phyloP scores from a whole-genome alignment of 2,797 vertebrate genomes.

The Dallia pectoralis region DNA sequence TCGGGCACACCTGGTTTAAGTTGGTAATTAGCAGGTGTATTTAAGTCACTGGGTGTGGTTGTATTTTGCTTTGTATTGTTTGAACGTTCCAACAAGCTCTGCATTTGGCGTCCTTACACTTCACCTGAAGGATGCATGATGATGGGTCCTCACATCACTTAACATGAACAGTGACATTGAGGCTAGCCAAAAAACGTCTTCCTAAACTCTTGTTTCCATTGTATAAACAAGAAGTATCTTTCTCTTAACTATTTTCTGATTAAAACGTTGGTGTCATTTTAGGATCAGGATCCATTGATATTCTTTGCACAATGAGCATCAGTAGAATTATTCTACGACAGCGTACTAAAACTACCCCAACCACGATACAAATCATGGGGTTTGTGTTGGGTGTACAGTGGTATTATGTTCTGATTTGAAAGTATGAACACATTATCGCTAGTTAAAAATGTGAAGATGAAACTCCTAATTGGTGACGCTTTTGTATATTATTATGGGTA shows the following conservation, averaged over 20 bases:
- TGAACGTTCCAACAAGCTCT: too few species aligned
- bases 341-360: slow-evolving; percentile 48
- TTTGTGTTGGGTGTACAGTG: too few species aligned
- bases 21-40: too few species aligned
- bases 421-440: not conserved
- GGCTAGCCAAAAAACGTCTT: slow-evolving; percentile 40
- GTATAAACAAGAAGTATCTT: not conserved
- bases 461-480: too few species aligned
- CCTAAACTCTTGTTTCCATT: slow-evolving; percentile 28
- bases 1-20: too few species aligned
- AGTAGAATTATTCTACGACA: slow-evolving; percentile 44
- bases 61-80: too few species aligned
- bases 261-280: too few species aligned
- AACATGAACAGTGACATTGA: slow-evolving; percentile 46
- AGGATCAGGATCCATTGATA: slow-evolving; percentile 57
- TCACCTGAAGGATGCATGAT: too few species aligned
- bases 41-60: too few species aligned
- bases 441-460: not conserved
- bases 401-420: too few species aligned
- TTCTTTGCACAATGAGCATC: slow-evolving; percentile 29
- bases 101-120: too few species aligned
- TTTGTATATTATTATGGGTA: too few species aligned
- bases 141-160: slow-evolving; percentile 26
- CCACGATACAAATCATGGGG: slow-evolving; percentile 20
- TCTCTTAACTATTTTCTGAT: not conserved